Base-by-base conservation (phyloP, 1,140 invertebrate genomes). In the Colletes latitarsis region DNA sequence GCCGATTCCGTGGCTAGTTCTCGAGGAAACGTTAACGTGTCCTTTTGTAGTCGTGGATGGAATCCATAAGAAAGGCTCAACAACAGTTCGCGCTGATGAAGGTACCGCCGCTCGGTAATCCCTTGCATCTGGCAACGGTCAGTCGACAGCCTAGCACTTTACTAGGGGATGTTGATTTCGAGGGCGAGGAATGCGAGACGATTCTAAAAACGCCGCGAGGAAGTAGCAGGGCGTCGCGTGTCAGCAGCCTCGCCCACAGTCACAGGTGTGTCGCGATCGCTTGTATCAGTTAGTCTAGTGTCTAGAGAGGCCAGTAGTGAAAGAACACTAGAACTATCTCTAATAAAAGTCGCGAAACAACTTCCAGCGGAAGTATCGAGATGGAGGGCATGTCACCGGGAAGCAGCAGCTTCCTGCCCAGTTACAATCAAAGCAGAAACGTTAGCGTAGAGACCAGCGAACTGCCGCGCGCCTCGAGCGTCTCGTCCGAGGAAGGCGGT, bases 301-400 rank as follows among this genome's bases (percentile, higher is more conserved):
- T 14, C 9, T 49, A 49, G 8, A 49, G 3, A 49, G 9, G 10
- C 3, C 10, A 8, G 10, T 49, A 49, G 8, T 10, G 49, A 49
- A 49, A 12, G 49, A 49, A 49, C 49, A 12, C 39, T 15, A 10
- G 63, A 49, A n/a, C 8, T 10, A 14, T 14, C n/a, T 62, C 6
- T 39, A 52, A 21, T n/a, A 46, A 55, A 77, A 58, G n/a, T 17
- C 12, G 15, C 10, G 15, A 57, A 43, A 70, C 14, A 3, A 41
- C 55, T 69, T 84, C 14, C 77, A 96, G 96, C 89, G 96, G 96
- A 81, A 96, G 96, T 55, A 95, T 96, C 73, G 96, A 96, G 89
- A 96, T 96, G 95, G 96, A 96, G 88, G 96, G 94, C 49, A 91
- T 91, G 9, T 94, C 94, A 49, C 94, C 93, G 6, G 90, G 93